Percentiles rank a stretch among this genome's conserved stretches.
Conservation (phyloP, 2,888 invertebrate species). For the Glyphotaelius pellucidus region DNA sequence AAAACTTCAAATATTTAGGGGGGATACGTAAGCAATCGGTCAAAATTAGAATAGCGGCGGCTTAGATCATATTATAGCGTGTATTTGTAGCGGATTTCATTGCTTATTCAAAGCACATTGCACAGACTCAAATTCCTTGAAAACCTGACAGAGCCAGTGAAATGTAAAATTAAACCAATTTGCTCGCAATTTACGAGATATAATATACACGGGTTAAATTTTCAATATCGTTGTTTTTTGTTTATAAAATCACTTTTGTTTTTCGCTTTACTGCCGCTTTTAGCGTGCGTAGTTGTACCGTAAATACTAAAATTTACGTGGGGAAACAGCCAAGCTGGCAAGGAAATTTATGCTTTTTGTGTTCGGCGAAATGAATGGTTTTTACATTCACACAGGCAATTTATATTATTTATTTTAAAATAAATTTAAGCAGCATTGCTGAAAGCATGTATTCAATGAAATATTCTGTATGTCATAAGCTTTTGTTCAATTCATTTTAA, state of each 20-base stretch:
- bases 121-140: not conserved
- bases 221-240: not conserved
- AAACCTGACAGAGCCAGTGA: not conserved
- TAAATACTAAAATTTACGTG: not conserved
- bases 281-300: not conserved
- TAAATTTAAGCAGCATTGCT: not conserved
- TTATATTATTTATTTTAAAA: not conserved
- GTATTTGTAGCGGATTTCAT: not conserved
- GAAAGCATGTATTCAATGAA: not conserved
- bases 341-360: not conserved
- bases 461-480: not conserved
- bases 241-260: constrained; percentile 2
- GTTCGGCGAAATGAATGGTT: not conserved
- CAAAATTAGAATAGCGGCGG: too few relatives aligned
- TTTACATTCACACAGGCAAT: not conserved
- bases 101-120: not conserved
- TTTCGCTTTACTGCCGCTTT: not conserved
- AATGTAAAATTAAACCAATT: not conserved
- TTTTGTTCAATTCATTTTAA: not conserved
- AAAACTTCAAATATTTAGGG: too few relatives aligned
- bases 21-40: too few relatives aligned
- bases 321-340: not conserved
- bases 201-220: not conserved
- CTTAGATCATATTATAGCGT: too few relatives aligned
- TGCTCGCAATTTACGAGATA: not conserved